phyloP scores from a whole-genome alignment of 2,888 invertebrate species.

The Drosophila subsilvestris region DNA sequence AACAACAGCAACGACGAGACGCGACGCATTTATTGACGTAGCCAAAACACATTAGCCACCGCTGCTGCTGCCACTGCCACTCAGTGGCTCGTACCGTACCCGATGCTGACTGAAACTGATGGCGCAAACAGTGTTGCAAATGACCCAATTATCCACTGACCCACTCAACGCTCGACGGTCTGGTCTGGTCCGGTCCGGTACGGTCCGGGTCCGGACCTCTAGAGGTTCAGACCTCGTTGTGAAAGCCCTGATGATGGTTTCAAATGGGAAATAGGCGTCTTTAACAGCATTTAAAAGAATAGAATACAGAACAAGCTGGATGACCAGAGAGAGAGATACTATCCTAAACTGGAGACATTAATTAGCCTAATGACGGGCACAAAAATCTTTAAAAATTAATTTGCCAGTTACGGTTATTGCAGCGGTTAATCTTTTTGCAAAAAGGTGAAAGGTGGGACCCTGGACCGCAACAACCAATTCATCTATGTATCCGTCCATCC shows the following conservation, averaged over 20 bases:
- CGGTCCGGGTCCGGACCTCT: slow-evolving; percentile 37
- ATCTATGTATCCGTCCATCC: background rate
- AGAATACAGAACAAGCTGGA: slow-evolving; percentile 39
- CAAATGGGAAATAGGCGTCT: slow-evolving; percentile 22
- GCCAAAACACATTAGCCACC: slow-evolving; percentile 74
- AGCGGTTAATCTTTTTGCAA: slow-evolving; percentile 61
- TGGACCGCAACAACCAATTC: background rate
- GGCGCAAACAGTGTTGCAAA: slow-evolving; percentile 80
- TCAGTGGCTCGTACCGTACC: slow-evolving; percentile 26
- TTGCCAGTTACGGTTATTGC: slow-evolving; percentile 78
- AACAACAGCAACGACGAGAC: slow-evolving; percentile 31
- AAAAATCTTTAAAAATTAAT: slow-evolving; percentile 71
- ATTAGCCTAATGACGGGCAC: slow-evolving; percentile 76
- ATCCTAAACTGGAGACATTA: slow-evolving; percentile 78
- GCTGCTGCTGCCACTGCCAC: slow-evolving; percentile 20
- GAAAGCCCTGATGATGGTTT: slow-evolving; percentile 35
- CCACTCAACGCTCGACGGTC: slow-evolving; percentile 75
- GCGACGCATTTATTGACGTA: slow-evolving; percentile 75
- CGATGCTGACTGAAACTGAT: slow-evolving; percentile 64
- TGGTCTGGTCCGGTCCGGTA: slow-evolving; percentile 62
- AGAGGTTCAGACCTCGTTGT: slow-evolving; percentile 39
- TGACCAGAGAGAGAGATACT: slow-evolving; percentile 58
- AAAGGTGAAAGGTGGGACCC: slow-evolving; percentile 41
- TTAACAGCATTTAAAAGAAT: slow-evolving; percentile 43
- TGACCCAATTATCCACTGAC: slow-evolving; percentile 84